A percentile compares a stretch with the other conserved stretches of the same genome.
Evolutionary conservation across 1,140 invertebrate genomes (phyloP).

Genomic region (Telenomus remus): DNA sequence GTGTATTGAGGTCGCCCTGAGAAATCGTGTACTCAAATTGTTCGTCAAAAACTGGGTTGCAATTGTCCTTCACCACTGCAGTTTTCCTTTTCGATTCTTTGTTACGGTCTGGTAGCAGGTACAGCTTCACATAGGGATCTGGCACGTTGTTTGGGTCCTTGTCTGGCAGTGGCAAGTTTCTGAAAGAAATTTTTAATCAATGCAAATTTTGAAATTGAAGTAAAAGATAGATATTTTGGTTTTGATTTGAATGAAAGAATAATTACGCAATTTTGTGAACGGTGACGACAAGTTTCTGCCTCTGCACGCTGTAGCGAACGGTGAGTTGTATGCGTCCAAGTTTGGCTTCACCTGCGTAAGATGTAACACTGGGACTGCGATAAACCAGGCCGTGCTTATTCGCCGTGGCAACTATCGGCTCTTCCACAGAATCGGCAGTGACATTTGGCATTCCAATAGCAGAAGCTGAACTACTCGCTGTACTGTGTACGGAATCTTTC

Average conservation of each 20-base stretch:
- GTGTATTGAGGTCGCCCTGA: slow-evolving; percentile 83
- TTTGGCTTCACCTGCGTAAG: slow-evolving; percentile 81
- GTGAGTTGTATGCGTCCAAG: slow-evolving; percentile 89
- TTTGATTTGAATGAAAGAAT: neutral
- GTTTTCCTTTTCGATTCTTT: slow-evolving; percentile 95
- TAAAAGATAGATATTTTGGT: too few relatives aligned
- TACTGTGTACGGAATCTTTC: slow-evolving; percentile 71
- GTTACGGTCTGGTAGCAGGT: slow-evolving; percentile 89
- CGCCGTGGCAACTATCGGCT: slow-evolving; percentile 47
- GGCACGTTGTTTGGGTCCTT: slow-evolving; percentile 92
- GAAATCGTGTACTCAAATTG: slow-evolving; percentile 90
- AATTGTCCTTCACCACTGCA: slow-evolving; percentile 89
- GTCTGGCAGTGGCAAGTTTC: slow-evolving; percentile 84
- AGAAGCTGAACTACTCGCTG: slow-evolving; percentile 60
- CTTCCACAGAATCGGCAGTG: slow-evolving; percentile 66
- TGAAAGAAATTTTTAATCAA: slow-evolving; percentile 60
- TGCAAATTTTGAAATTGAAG: too few relatives aligned
- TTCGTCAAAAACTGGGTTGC: slow-evolving; percentile 93
- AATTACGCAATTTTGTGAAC: slow-evolving; percentile 92
- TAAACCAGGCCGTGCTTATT: slow-evolving; percentile 65
- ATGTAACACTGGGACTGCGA: slow-evolving; percentile 74
- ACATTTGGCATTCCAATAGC: slow-evolving; percentile 50
- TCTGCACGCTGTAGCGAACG: slow-evolving; percentile 87
- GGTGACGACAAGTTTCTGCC: slow-evolving; percentile 87
- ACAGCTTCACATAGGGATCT: slow-evolving; percentile 96